Evolutionary conservation across 2,797 vertebrate species (phyloP), one percentile per base, ranked within the genome.

Genomic region (Decapterus maruadsi): DNA sequence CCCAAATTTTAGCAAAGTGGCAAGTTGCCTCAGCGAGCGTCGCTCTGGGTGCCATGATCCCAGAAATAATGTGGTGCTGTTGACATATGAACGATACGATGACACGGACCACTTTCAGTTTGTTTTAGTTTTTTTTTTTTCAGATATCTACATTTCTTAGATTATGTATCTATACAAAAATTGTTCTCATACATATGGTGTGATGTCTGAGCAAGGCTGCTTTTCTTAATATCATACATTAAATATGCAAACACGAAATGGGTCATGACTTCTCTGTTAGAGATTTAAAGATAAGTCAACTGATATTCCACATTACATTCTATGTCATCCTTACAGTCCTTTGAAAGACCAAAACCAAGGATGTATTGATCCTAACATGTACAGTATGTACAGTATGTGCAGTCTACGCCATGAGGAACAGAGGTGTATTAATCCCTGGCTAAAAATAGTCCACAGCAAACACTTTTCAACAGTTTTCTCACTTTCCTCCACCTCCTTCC

Each of bases 1-100:
- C 57, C 61, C 19, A 61, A 19, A 60, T 57, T 66, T 68, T 5
- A 48, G 13, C 1, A 16, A 54, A 59, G 36, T 61, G 42, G 59
- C 58, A 58, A 48, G 58, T 50, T 4, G 2, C 29, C 29, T 63
- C 20, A 34, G 56, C 8, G 22, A 34, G 56, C 8, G 22, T 26
- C 31, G 2, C 17, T 63, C n/a, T 46, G 22, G 63, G 59, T 59
- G 16, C 34, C 20, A 13, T 38, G 46, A 38, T 68, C 50, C 34
- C 14, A 19, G n/a, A 34, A 56, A 36, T 36, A 19, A 26, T 26
- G 11, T 53, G 19, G 8, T n/a, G 53, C n/a, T 60, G 55, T 16
- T 59, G 13, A 50, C 46, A 50, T 9, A n/a, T n/a, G 4, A 29
- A 54, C n/a, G 13, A 54, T 54, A 31, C 17, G 16, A 50, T 26